Percentiles rank a stretch among this genome's conserved stretches.
phyloP scores from a whole-genome alignment of 2,113 vertebrate species.

The Excalfactoria chinensis region DNA sequence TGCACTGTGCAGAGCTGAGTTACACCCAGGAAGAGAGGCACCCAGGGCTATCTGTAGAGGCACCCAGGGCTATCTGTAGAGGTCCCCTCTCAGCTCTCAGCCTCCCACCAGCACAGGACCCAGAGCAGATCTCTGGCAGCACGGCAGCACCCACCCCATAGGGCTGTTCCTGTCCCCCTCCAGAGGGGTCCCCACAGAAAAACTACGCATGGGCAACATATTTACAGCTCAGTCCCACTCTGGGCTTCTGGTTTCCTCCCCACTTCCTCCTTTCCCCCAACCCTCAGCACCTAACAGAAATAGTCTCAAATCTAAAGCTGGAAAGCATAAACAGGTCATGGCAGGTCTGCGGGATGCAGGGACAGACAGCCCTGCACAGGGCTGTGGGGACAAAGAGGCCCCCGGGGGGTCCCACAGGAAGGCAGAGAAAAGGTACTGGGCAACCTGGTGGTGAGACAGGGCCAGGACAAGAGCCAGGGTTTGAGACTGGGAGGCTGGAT shows the following conservation, averaged over 20 bases:
- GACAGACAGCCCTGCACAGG: neutral
- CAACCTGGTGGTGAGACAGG: neutral
- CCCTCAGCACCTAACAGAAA: conserved; percentile 52
- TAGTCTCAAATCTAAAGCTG: conserved; percentile 48
- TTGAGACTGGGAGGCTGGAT: neutral
- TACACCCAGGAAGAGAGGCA: rapidly evolving
- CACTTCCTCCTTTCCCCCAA: neutral
- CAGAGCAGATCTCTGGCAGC: rapidly evolving
- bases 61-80: neutral
- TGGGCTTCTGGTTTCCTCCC: conserved; percentile 45
- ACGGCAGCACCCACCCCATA: neutral
- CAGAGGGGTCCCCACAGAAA: neutral
- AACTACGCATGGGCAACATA: neutral
- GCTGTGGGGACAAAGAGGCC: neutral
- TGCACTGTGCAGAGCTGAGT: neutral
- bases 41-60: neutral
- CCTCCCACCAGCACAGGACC: neutral
- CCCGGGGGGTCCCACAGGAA: conserved; percentile 29
- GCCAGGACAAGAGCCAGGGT: neutral
- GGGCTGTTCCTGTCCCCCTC: neutral
- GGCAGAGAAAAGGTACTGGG: neutral
- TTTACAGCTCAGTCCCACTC: neutral
- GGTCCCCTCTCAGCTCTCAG: neutral
- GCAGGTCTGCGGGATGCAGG: neutral
- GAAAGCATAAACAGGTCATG: conserved; percentile 52